phyloP scores from a whole-genome alignment of 2,797 vertebrate species.

The Echeneis naucrates region DNA sequence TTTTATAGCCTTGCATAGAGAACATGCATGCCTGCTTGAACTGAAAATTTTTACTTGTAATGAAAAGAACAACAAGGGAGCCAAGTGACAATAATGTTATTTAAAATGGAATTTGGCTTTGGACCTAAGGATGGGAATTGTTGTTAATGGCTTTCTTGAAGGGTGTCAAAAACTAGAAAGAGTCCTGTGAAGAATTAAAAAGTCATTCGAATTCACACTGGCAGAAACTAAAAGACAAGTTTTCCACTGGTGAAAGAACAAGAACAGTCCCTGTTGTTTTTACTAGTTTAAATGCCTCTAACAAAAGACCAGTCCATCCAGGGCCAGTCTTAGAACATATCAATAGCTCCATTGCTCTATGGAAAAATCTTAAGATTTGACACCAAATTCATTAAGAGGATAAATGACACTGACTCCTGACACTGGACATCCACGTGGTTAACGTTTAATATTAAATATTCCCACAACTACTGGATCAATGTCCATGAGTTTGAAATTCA shows the following conservation, averaged over 20 bases:
- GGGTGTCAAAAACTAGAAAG: neutral
- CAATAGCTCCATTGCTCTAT: no score
- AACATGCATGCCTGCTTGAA: no score
- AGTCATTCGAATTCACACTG: neutral
- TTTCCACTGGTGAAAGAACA: neutral
- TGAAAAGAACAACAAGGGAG: neutral
- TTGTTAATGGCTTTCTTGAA: constrained; percentile 3
- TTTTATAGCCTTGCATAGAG: no score
- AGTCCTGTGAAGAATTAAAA: neutral
- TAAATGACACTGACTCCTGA: no score
- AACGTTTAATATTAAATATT: no score
- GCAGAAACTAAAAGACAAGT: neutral
- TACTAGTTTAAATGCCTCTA: neutral
- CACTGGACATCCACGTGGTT: no score
- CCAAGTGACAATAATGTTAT: constrained; percentile 6
- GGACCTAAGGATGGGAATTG: neutral
- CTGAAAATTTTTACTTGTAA: no score
- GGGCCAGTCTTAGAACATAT: no score
- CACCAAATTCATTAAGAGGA: no score
- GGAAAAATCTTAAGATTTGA: no score
- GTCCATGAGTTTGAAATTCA: no score
- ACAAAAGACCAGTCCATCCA: neutral
- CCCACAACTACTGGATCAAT: no score
- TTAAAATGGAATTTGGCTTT: constrained; percentile 4
- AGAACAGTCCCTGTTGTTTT: neutral